Base-by-base conservation (phyloP, 2,888 invertebrate species). In the Drosophila demipolita region DNA sequence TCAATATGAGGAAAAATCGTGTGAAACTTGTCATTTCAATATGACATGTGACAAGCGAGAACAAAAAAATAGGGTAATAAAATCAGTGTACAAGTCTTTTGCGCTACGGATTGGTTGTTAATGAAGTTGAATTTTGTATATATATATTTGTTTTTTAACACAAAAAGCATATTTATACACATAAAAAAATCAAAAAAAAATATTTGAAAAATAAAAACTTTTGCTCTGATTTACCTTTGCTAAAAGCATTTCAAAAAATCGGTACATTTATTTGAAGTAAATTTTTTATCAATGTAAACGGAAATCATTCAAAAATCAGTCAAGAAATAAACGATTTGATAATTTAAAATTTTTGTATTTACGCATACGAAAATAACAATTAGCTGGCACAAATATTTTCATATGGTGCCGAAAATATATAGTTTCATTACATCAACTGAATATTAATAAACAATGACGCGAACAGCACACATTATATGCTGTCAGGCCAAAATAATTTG, bases 391-490 rank as follows among this genome's bases (percentile, higher is more conserved):
- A 59, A 67, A 67, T 63, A 67, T 67, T 59, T 63, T 62, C 33
- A 50, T 32, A 26, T 55, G 65, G 50, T 49, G 38, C 49, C 70
- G 32, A 71, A 66, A 74, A 52, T 78, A 75, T 81, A 66, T 77
- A 54, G 73, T 74, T 64, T 58, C 75, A 85, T 84, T 84, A 88
- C 86, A 84, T 86, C 83, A 84, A 88, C 87, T 62, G 84, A 83
- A 88, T 87, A 85, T 89, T 89, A 84, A 87, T 85, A 85, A 87
- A 78, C 70, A 80, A 76, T 85, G 89, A 89, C 89, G 89, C 75
- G 73, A 66, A 74, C 66, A 40, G 67, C 33, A 33, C 55, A 60
- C 66, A 55, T 55, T 62, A 23, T 49, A 73, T 65, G 64, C 70
- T 58, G 54, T 60, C 58, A 33, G 63, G 75, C 66, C 66, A 66